These are phyloP conservation scores for Pyralis farinalis DNA, from an alignment of 2,888 invertebrate species.

Conservation along the genomic window DNA sequence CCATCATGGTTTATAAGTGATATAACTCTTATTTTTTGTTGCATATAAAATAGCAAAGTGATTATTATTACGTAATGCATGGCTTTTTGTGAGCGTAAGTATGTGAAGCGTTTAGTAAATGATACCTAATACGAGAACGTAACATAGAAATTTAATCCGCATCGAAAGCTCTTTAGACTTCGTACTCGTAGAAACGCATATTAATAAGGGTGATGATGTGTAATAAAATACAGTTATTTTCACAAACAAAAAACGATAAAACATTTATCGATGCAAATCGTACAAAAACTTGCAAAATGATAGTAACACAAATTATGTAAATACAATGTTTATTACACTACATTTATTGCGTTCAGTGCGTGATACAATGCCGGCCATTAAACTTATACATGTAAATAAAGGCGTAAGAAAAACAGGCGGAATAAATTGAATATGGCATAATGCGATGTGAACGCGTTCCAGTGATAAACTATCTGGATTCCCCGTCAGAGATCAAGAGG, in stretches of 20 bases:
- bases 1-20: too few species aligned
- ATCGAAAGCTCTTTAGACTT: too few species aligned
- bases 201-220: too few species aligned
- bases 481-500: conserved; percentile 40
- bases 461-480: conserved; percentile 51
- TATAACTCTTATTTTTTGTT: too few species aligned
- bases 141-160: too few species aligned
- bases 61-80: too few species aligned
- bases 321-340: conserved; percentile 10
- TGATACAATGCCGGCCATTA: conserved; percentile 3
- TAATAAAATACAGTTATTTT: background rate
- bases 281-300: conserved; percentile 3
- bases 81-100: too few species aligned
- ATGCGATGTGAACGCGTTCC: conserved; percentile 50
- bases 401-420: conserved; percentile 10
- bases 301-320: conserved; percentile 7
- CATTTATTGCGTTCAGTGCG: conserved; percentile 9
- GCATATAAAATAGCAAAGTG: too few species aligned
- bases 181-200: too few species aligned
- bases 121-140: too few species aligned
- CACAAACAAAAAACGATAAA: background rate
- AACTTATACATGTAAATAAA: conserved; percentile 17
- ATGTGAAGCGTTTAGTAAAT: too few species aligned
- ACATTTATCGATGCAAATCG: too few species aligned
- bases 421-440: conserved; percentile 15